Conservation (phyloP, 2,113 vertebrate species). For the Barnardius zonarius region DNA sequence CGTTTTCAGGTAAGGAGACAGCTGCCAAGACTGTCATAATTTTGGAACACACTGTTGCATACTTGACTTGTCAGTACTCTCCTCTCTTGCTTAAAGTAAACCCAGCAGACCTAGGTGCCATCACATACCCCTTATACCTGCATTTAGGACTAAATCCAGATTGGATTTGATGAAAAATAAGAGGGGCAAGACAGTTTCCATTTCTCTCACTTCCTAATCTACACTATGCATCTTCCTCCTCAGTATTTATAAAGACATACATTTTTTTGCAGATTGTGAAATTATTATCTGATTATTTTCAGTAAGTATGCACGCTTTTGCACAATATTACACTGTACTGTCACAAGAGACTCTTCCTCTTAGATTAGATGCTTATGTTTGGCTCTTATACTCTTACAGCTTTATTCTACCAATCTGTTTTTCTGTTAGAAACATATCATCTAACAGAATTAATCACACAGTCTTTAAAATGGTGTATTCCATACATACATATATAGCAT, state of each 20-base stretch:
- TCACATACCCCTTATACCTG: background rate
- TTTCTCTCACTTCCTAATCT: background rate
- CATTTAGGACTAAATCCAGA: background rate
- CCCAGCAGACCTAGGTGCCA: background rate
- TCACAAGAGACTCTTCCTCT: background rate
- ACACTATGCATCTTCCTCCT: background rate
- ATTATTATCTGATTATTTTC: background rate
- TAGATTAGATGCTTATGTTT: slow-evolving; percentile 5
- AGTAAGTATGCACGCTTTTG: background rate
- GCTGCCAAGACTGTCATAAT: background rate
- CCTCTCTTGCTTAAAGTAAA: background rate
- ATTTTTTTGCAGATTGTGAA: background rate
- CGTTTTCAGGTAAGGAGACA: background rate
- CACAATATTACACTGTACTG: background rate
- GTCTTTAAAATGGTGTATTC: slow-evolving; percentile 15
- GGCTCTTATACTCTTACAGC: background rate
- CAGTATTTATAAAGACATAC: background rate
- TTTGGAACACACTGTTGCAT: background rate
- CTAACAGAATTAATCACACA: slow-evolving; percentile 20
- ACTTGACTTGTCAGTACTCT: background rate
- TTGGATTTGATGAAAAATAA: background rate
- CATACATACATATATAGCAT: background rate
- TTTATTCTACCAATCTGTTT: slow-evolving; percentile 12
- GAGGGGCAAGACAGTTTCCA: background rate
- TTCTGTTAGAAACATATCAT: background rate